Evolutionary conservation across 2,113 vertebrate genomes (phyloP).

Genomic region (Proteles cristata): DNA sequence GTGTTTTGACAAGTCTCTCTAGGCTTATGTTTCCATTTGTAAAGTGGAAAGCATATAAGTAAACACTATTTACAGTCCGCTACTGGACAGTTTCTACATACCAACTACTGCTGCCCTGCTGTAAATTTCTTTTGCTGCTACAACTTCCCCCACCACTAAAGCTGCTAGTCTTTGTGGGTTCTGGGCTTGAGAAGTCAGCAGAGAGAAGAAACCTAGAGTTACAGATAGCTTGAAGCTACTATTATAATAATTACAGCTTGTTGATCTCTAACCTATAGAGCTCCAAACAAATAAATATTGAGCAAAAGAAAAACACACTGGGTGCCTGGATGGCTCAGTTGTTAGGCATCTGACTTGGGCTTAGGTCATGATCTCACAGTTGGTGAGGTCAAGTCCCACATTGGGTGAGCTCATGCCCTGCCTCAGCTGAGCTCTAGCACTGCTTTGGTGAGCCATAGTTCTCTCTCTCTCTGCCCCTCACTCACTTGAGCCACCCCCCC

Average conservation of each 20-base stretch:
- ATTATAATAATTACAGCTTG: neutral
- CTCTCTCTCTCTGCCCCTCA: too few species aligned
- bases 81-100: neutral
- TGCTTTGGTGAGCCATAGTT: too few species aligned
- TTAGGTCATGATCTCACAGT: too few species aligned
- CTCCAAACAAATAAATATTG: neutral
- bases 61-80: neutral
- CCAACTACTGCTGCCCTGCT: neutral
- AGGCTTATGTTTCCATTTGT: neutral
- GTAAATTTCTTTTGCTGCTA: neutral
- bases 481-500: too few species aligned
- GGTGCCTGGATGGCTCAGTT: too few species aligned
- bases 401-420: too few species aligned
- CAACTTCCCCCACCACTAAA: neutral
- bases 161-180: neutral
- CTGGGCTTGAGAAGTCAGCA: neutral
- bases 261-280: neutral
- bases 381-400: too few species aligned
- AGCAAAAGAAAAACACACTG: neutral
- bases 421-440: too few species aligned
- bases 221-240: neutral
- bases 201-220: neutral
- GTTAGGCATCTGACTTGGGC: too few species aligned
- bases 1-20: neutral
- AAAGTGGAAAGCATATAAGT: conserved; percentile 12